A percentile compares a stretch with the other conserved stretches of the same genome.
These are phyloP conservation scores for Aromia moschata DNA, from an alignment of 2,888 invertebrate species.

Conservation along the genomic window DNA sequence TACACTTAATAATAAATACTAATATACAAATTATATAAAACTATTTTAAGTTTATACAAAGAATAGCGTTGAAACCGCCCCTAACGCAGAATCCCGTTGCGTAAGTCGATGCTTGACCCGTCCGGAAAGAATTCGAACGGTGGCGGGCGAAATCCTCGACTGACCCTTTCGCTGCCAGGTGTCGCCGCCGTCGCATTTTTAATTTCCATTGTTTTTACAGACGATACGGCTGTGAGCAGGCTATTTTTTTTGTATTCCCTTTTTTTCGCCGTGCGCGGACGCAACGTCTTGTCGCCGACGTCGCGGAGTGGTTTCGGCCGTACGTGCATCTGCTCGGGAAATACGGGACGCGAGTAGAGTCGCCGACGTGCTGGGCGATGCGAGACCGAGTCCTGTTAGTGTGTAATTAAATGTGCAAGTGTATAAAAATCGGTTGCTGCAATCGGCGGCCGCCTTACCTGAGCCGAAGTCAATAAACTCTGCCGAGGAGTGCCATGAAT, in stretches of 20 bases:
- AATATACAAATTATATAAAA: too few relatives aligned
- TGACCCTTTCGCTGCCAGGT: constrained; percentile 38
- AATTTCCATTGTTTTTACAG: constrained; percentile 58
- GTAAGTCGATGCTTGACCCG: neutral
- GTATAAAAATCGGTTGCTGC: constrained; percentile 39
- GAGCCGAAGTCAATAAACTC: constrained; percentile 63
- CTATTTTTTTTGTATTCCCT: constrained; percentile 48
- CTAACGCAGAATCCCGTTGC: too few relatives aligned
- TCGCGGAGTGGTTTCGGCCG: constrained; percentile 1
- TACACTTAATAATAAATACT: too few relatives aligned
- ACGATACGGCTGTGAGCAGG: constrained; percentile 45
- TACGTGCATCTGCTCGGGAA: constrained; percentile 8
- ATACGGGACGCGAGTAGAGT: constrained; percentile 4
- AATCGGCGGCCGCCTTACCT: constrained; percentile 49
- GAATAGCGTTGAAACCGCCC: too few relatives aligned
- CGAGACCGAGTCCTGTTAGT: constrained; percentile 24
- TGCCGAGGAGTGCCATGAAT: constrained; percentile 61
- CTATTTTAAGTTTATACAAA: too few relatives aligned
- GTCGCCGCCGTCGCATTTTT: constrained; percentile 47
- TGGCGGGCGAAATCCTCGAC: constrained; percentile 31
- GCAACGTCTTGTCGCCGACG: constrained; percentile 20
- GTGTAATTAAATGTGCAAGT: constrained; percentile 37
- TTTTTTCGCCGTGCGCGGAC: constrained; percentile 31
- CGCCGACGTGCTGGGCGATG: neutral
- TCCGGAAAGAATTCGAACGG: constrained; percentile 27